These are phyloP conservation scores for Anomalospiza imberbis DNA, from an alignment of 2,797 vertebrate species.

Conservation along the genomic window DNA sequence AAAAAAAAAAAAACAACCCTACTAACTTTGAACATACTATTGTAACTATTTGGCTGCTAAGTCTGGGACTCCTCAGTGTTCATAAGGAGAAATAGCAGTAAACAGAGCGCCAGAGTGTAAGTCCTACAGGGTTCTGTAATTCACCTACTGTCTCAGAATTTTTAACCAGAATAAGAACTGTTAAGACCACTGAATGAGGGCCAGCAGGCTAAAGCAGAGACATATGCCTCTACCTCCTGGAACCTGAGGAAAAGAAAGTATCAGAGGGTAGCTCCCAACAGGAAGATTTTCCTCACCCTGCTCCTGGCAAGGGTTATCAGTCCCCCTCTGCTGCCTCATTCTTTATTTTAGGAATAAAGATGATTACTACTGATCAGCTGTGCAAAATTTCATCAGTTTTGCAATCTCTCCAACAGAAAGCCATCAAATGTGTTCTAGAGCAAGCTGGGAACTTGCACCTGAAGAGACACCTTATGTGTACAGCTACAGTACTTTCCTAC, in stretches of 20 bases:
- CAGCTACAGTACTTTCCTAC: neutral
- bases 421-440: neutral
- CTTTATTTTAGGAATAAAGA: neutral
- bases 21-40: neutral
- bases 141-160: neutral
- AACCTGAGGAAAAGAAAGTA: neutral
- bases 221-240: neutral
- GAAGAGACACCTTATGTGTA: neutral
- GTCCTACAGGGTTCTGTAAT: neutral
- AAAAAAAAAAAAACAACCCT: neutral
- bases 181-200: neutral
- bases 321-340: neutral
- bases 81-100: neutral
- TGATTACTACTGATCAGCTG: neutral
- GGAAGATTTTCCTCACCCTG: neutral
- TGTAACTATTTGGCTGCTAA: neutral
- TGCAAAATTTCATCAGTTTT: neutral
- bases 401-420: neutral
- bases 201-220: neutral
- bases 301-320: neutral
- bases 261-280: neutral
- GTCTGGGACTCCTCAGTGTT: neutral
- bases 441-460: neutral
- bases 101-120: neutral
- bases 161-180: neutral